phyloP scores from a whole-genome alignment of 2,113 vertebrate genomes.

The Dicerorhinus sumatrensis region DNA sequence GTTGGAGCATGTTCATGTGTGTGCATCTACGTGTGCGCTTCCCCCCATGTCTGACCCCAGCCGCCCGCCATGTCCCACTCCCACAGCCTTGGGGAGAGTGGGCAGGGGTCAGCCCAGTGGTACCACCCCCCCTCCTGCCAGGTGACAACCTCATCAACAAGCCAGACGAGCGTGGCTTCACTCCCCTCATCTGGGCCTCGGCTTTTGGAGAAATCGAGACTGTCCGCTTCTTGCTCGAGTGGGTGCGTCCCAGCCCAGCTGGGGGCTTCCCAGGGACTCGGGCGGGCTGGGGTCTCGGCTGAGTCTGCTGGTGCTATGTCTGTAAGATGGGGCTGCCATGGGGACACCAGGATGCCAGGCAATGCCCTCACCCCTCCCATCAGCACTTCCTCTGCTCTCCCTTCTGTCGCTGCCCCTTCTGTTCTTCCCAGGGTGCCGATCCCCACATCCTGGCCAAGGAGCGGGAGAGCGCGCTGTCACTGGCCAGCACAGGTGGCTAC shows the following conservation, averaged over 20 bases:
- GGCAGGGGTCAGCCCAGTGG: neutral
- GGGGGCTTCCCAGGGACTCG: neutral
- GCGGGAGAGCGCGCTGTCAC: constrained; percentile 94
- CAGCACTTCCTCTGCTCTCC: neutral
- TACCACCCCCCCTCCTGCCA: constrained; percentile 71
- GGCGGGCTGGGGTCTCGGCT: neutral
- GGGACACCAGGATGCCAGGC: neutral
- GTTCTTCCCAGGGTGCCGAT: constrained; percentile 91
- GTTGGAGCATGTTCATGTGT: accelerated
- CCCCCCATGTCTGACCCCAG: neutral
- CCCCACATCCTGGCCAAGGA: constrained; percentile 93
- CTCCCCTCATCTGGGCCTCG: constrained; percentile 97
- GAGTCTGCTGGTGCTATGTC: neutral
- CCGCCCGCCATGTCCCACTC: accelerated
- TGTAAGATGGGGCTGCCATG: neutral
- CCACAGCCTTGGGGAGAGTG: neutral
- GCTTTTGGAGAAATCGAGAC: constrained; percentile 96
- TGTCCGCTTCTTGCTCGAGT: constrained; percentile 94
- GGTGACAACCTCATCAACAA: constrained; percentile 93
- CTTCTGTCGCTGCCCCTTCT: neutral
- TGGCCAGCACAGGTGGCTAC: constrained; percentile 96
- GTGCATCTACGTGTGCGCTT: neutral
- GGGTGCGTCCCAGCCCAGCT: constrained; percentile 86
- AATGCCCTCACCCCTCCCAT: neutral
- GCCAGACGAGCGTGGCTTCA: constrained; percentile 95